Conservation (phyloP, 2,113 vertebrate genomes). For the Maccullochella peelii region DNA sequence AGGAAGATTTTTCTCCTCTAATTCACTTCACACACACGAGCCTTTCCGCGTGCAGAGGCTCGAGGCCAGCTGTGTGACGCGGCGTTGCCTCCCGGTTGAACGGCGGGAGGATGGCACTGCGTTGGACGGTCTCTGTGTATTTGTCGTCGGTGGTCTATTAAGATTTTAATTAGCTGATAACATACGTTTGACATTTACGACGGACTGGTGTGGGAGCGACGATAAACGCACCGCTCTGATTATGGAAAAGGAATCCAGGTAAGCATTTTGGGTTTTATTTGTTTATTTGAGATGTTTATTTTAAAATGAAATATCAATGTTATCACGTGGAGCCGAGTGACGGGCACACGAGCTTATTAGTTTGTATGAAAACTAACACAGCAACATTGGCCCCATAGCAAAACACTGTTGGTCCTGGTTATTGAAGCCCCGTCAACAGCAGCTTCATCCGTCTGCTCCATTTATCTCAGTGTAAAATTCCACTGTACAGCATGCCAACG, state of each 20-base stretch:
- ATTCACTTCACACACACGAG: not conserved
- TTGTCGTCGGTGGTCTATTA: conserved; percentile 52
- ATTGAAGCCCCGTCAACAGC: conserved; percentile 25
- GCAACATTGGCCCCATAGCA: conserved; percentile 6
- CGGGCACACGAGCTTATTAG: conserved; percentile 11
- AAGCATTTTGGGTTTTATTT: conserved; percentile 42
- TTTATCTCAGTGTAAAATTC: conserved; percentile 49
- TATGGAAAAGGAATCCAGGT: conserved; percentile 79
- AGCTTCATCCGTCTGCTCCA: conserved; percentile 23
- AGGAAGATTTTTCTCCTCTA: not conserved
- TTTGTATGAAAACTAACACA: conserved; percentile 8
- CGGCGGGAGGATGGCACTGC: conserved; percentile 68
- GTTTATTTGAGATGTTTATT: conserved; percentile 18
- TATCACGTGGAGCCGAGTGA: not conserved
- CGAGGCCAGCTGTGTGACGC: conserved; percentile 35
- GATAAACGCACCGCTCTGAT: conserved; percentile 35
- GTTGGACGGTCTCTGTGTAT: conserved; percentile 40
- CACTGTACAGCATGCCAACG: conserved; percentile 40
- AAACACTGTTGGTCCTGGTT: not conserved
- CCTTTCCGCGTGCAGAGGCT: conserved; percentile 2
- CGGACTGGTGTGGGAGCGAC: conserved; percentile 32
- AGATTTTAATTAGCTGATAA: conserved; percentile 69
- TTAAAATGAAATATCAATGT: not conserved
- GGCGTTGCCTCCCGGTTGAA: conserved; percentile 38
- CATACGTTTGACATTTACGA: conserved; percentile 29